Conservation (phyloP, 2,888 invertebrate species). For the Cosmia trapezina region DNA sequence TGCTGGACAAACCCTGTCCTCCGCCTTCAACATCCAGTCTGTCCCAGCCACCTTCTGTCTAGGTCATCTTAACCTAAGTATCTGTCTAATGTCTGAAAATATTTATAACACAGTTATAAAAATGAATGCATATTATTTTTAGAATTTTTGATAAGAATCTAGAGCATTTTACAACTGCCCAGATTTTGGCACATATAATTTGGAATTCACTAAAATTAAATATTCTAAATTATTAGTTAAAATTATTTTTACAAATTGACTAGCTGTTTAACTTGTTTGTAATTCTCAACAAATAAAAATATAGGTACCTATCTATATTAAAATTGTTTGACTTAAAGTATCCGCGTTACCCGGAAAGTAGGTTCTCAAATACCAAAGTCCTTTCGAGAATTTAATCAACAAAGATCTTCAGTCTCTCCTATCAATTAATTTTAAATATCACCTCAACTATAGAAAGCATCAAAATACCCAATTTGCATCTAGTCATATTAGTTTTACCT, state of each 20-base stretch:
- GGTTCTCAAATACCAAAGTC: constrained; percentile 10
- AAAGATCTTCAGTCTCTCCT: constrained; percentile 8
- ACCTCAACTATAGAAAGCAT: background rate
- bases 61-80: no score
- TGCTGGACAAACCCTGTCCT: no score
- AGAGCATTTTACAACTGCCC: background rate
- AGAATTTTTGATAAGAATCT: constrained; percentile 7
- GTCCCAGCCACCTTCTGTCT: no score
- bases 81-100: no score
- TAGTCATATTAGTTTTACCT: constrained; percentile 6
- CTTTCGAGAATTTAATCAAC: background rate
- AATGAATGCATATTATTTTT: no score
- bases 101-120: no score
- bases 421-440: constrained; percentile 25
- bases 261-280: no score
- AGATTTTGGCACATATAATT: background rate
- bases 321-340: background rate
- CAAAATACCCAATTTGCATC: constrained; percentile 31
- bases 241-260: no score
- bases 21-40: no score
- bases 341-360: background rate
- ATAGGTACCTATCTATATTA: background rate
- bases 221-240: no score
- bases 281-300: background rate
- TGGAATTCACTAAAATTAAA: background rate